A percentile compares a stretch with the other conserved stretches of the same genome.
Evolutionary conservation across 1,140 invertebrate genomes (phyloP).

Genomic region (Nephotettix cincticeps): DNA sequence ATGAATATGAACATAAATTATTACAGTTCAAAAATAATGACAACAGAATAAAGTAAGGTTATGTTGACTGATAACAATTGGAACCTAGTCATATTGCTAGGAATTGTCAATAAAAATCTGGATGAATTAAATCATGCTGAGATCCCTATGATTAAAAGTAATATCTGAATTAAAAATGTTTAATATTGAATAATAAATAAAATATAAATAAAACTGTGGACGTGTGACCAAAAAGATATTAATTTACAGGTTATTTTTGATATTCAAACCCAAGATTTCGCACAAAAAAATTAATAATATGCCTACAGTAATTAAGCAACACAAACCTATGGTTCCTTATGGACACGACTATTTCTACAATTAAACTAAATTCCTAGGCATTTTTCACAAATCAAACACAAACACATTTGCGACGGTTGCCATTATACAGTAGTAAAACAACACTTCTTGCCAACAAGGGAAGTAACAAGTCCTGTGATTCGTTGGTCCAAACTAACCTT

Average conservation of each 20-base stretch:
- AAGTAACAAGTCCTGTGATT: neutral
- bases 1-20: too few species aligned
- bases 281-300: too few species aligned
- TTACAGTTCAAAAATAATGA: too few species aligned
- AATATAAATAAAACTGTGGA: neutral
- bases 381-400: neutral
- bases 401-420: neutral
- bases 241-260: neutral
- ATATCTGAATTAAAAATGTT: neutral
- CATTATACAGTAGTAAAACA: constrained; percentile 9
- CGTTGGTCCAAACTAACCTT: neutral
- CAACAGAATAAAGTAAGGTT: neutral
- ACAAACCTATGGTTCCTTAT: neutral
- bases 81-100: too few species aligned
- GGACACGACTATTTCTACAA: neutral
- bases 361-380: neutral
- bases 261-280: too few species aligned
- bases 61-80: constrained; percentile 6
- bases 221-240: constrained; percentile 4
- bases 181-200: neutral
- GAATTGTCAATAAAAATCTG: too few species aligned
- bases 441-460: neutral
- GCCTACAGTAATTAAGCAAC: neutral
- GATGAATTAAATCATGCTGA: too few species aligned
- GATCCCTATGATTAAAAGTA: too few species aligned